Conservation (phyloP, 2,888 invertebrate genomes). For the Fissipunctia ypsillon region DNA sequence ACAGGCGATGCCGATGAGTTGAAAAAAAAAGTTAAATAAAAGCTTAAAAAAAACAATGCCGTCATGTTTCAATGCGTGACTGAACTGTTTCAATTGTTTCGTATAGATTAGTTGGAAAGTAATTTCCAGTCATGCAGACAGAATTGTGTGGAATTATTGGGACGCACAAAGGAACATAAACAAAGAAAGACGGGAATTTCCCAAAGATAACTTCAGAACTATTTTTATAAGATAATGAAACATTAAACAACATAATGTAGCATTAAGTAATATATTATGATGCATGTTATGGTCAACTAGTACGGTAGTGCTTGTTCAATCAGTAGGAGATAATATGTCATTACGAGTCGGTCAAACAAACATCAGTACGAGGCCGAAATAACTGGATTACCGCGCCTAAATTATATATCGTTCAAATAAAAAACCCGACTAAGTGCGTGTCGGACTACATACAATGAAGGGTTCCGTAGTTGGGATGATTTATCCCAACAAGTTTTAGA, state of each 20-base stretch:
- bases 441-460: too few relatives aligned
- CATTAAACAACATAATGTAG: constrained; percentile 6
- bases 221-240: not conserved
- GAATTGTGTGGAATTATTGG: constrained; percentile 2
- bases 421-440: not conserved
- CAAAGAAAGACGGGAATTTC: constrained; percentile 3
- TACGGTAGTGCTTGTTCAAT: constrained; percentile 3
- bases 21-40: too few relatives aligned
- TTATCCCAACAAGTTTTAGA: too few relatives aligned
- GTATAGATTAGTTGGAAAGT: constrained; percentile 6
- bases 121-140: constrained; percentile 3
- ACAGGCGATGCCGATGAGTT: not conserved
- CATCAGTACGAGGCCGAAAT: constrained; percentile 16
- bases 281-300: not conserved
- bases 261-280: too few relatives aligned
- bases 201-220: not conserved
- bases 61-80: not conserved
- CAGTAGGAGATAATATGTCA: constrained; percentile 2
- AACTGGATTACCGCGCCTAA: constrained; percentile 9
- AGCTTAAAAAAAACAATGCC: not conserved
- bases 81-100: not conserved
- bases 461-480: too few relatives aligned
- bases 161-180: not conserved
- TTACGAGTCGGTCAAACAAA: constrained; percentile 23
- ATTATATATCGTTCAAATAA: not conserved